phyloP scores from a whole-genome alignment of 2,113 vertebrate species.

The Triplophysa rosa region DNA sequence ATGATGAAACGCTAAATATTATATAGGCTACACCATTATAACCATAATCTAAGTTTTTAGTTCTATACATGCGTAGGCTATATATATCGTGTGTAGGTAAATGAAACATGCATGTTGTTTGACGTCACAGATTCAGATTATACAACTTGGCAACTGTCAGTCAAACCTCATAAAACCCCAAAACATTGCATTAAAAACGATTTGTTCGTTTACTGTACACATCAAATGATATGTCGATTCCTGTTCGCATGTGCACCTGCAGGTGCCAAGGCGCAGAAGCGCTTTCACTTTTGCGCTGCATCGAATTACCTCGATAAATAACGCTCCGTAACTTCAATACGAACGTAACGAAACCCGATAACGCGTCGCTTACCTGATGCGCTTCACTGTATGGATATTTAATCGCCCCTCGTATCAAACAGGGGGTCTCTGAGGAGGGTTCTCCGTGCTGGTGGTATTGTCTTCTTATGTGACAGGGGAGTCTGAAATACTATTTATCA shows the following conservation, averaged over 20 bases:
- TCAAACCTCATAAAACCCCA: background rate
- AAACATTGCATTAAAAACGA: too few species aligned
- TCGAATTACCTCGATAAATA: slow-evolving; percentile 11
- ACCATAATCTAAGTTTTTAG: too few species aligned
- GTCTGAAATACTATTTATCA: slow-evolving; percentile 11
- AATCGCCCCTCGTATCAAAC: slow-evolving; percentile 19
- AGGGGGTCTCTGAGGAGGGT: background rate
- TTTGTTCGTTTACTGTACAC: background rate
- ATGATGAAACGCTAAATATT: background rate
- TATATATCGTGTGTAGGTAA: background rate
- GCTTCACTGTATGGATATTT: background rate
- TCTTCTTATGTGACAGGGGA: background rate
- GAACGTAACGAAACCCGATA: background rate
- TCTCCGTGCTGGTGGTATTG: background rate
- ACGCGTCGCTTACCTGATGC: slow-evolving; percentile 42
- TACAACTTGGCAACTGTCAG: background rate
- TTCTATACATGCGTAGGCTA: too few species aligned
- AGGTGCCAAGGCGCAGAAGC: slow-evolving; percentile 11
- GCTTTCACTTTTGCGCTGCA: slow-evolving; percentile 7
- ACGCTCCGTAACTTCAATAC: slow-evolving; percentile 6
- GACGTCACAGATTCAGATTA: background rate
- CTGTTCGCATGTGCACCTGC: slow-evolving; percentile 11
- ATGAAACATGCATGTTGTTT: background rate
- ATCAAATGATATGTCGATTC: background rate
- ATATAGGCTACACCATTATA: too few species aligned